A percentile compares a stretch with the other conserved stretches of the same genome.
These are phyloP conservation scores for Dascyllus trimaculatus DNA, from an alignment of 2,113 vertebrate genomes.

Conservation along the genomic window DNA sequence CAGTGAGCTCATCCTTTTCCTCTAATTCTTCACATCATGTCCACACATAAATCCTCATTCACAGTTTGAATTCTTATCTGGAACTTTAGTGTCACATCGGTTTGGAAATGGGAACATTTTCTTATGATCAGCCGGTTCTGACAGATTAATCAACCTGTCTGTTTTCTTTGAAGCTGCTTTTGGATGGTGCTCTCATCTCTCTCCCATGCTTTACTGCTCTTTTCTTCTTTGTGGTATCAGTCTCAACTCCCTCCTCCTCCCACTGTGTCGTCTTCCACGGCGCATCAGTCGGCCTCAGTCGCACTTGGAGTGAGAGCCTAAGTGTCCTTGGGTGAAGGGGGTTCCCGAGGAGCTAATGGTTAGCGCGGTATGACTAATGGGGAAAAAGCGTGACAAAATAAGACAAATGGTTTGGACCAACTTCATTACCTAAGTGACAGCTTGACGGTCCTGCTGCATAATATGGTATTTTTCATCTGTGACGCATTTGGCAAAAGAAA, in stretches of 20 bases:
- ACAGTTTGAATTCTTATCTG: neutral
- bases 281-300: conserved; percentile 64
- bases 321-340: conserved; percentile 86
- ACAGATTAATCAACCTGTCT: conserved; percentile 55
- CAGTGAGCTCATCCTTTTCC: conserved; percentile 17
- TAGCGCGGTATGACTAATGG: conserved; percentile 84
- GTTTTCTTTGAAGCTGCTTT: conserved; percentile 28
- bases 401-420: conserved; percentile 87
- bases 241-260: conserved; percentile 36
- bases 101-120: conserved; percentile 9
- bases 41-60: conserved; percentile 40
- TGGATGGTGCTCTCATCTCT: conserved; percentile 27
- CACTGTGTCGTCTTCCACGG: conserved; percentile 49
- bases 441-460: conserved; percentile 83
- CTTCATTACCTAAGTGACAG: conserved; percentile 87
- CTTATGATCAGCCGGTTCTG: conserved; percentile 6
- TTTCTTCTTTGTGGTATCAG: conserved; percentile 50
- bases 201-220: conserved; percentile 21
- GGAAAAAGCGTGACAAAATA: conserved; percentile 86
- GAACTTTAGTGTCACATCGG: neutral
- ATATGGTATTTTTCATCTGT: conserved; percentile 86
- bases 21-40: conserved; percentile 31
- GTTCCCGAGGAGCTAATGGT: conserved; percentile 82
- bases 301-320: conserved; percentile 74
- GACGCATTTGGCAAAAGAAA: conserved; percentile 80